Conservation (phyloP, 2,888 invertebrate species). For the Trichacis sp. region DNA sequence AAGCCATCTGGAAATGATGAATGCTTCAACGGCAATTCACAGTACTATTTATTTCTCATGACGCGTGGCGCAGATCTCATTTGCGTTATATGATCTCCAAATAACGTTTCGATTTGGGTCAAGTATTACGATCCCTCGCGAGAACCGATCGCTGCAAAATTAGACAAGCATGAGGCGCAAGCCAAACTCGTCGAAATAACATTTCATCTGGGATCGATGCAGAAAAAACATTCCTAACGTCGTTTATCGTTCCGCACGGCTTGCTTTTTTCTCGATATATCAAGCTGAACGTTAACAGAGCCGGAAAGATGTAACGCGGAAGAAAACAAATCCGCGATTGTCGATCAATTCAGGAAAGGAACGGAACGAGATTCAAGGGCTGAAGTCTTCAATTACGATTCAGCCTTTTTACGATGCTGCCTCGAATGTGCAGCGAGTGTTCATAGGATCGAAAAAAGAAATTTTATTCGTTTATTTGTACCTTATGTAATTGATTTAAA, state of each 20-base stretch:
- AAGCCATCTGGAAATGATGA: slow-evolving; percentile 1
- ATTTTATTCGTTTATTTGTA: too few relatives aligned
- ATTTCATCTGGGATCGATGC: too few relatives aligned
- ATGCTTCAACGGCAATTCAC: too few relatives aligned
- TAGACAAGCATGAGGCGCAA: too few relatives aligned
- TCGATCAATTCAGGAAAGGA: background rate
- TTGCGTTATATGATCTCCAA: background rate
- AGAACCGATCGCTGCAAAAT: background rate
- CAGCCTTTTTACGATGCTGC: background rate
- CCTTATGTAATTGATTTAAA: too few relatives aligned
- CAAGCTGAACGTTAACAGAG: background rate
- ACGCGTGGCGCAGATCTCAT: background rate
- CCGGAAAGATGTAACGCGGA: too few relatives aligned
- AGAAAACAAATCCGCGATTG: background rate
- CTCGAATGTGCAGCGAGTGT: background rate
- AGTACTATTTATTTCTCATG: too few relatives aligned
- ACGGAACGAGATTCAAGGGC: too few relatives aligned
- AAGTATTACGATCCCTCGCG: background rate
- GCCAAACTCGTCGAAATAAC: background rate
- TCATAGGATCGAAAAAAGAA: too few relatives aligned
- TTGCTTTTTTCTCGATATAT: background rate
- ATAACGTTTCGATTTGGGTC: background rate
- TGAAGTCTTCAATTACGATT: background rate
- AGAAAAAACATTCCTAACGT: too few relatives aligned
- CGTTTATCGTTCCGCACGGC: background rate